These are phyloP conservation scores for Carollia perspicillata DNA, from an alignment of 2,113 vertebrate species.

Conservation along the genomic window DNA sequence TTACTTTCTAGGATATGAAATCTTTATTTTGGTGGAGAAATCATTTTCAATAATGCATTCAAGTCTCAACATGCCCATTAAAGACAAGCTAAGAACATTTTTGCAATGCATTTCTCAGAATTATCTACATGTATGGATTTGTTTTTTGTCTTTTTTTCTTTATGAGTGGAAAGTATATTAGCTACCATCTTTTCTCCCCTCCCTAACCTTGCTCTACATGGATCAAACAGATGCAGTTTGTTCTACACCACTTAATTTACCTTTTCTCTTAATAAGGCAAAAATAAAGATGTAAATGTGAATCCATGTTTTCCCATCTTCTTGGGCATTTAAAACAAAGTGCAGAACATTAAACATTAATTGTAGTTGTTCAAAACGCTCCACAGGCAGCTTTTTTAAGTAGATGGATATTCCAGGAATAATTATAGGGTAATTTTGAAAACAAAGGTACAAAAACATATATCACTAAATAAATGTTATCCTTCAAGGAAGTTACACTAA, in stretches of 20 bases:
- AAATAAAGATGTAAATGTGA: not conserved
- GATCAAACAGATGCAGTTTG: not conserved
- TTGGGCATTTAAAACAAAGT: not conserved
- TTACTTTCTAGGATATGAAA: constrained; percentile 65
- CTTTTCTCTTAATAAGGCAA: constrained; percentile 43
- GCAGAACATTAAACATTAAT: not conserved
- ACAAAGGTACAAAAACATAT: not conserved
- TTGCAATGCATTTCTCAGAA: constrained; percentile 38
- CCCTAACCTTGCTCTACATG: not conserved
- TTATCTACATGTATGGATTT: constrained; percentile 26
- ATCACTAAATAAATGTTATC: not conserved
- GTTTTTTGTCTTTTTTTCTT: not conserved
- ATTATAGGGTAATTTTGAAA: constrained; percentile 20
- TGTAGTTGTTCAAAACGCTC: constrained; percentile 11
- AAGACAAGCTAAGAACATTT: constrained; percentile 29
- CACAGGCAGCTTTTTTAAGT: not conserved
- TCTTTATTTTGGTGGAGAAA: constrained; percentile 50
- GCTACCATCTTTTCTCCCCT: not conserved
- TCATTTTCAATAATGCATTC: constrained; percentile 40
- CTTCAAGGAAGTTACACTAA: not conserved
- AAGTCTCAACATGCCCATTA: not conserved
- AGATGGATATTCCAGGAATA: not conserved
- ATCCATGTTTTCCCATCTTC: not conserved
- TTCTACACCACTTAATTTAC: constrained; percentile 31
- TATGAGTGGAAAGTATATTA: constrained; percentile 27